Conservation (phyloP, 2,797 vertebrate species). For the Lithobates sylvaticus region DNA sequence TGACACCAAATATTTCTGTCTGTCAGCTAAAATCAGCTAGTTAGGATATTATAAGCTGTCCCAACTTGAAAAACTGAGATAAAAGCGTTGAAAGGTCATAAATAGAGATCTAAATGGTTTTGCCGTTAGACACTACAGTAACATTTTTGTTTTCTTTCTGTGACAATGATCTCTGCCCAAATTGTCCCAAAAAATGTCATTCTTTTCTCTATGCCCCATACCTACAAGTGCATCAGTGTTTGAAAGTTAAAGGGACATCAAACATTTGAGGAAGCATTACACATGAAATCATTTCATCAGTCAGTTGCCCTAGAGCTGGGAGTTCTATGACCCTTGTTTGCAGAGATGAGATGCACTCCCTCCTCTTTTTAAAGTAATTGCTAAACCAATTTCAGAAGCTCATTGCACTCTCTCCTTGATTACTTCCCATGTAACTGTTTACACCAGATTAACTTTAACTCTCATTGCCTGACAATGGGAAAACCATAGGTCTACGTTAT, state of each 20-base stretch:
- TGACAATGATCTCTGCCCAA: not conserved
- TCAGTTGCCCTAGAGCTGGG: not conserved
- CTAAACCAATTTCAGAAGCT: constrained; percentile 29
- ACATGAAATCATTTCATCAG: not conserved
- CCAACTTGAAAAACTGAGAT: too few species aligned
- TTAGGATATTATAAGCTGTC: too few species aligned
- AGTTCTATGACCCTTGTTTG: constrained; percentile 34
- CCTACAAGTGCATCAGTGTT: not conserved
- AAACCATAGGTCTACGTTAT: constrained; percentile 8
- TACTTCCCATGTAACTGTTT: constrained; percentile 43
- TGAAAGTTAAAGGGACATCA: not conserved
- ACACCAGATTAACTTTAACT: constrained; percentile 43
- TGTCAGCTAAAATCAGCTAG: too few species aligned
- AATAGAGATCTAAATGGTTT: too few species aligned
- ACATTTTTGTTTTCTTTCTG: too few species aligned
- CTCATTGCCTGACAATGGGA: constrained; percentile 9
- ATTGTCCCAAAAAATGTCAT: not conserved
- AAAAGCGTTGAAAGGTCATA: too few species aligned
- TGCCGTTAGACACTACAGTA: too few species aligned
- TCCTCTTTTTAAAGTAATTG: constrained; percentile 28
- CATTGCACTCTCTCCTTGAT: constrained; percentile 20
- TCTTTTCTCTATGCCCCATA: not conserved
- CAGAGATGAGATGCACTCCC: not conserved
- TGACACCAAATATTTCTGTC: too few species aligned
- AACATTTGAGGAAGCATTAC: not conserved